phyloP scores from a whole-genome alignment of 2,888 invertebrate genomes.

The Monopis laevigella region DNA sequence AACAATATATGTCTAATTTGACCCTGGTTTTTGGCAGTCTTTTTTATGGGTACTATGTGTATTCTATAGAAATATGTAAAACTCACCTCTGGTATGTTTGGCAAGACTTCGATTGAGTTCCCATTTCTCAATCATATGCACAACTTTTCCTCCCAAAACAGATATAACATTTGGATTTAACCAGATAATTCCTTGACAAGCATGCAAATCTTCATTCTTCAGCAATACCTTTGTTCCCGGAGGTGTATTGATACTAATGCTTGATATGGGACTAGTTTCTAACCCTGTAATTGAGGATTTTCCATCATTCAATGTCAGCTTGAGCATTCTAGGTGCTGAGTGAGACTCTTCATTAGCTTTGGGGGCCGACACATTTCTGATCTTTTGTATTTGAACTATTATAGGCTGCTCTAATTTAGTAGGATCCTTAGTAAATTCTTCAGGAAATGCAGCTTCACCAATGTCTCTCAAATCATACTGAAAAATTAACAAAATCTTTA shows the following conservation, averaged over 20 bases:
- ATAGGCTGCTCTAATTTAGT: conserved; percentile 64
- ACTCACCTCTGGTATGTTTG: conserved; percentile 68
- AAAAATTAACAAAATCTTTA: conserved; percentile 35
- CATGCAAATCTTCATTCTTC: conserved; percentile 51
- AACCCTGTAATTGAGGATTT: conserved; percentile 79
- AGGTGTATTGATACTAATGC: conserved; percentile 82
- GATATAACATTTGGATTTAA: conserved; percentile 73
- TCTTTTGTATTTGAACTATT: conserved; percentile 87
- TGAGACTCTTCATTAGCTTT: conserved; percentile 89
- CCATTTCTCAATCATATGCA: conserved; percentile 88
- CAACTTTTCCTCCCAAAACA: conserved; percentile 86
- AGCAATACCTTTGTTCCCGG: conserved; percentile 85
- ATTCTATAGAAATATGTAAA: conserved; percentile 3
- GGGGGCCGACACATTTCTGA: conserved; percentile 89
- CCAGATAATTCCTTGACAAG: conserved; percentile 79
- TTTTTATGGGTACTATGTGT: no score
- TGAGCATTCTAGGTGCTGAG: conserved; percentile 84
- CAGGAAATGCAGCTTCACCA: conserved; percentile 78
- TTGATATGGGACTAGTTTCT: conserved; percentile 76
- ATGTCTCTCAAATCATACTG: conserved; percentile 84
- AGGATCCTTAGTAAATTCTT: conserved; percentile 70
- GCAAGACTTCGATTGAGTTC: conserved; percentile 74
- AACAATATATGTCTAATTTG: no score
- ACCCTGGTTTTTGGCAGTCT: no score
- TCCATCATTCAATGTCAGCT: conserved; percentile 87